Evolutionary conservation across 1,140 invertebrate species (phyloP).

Genomic region (Linepithema humile): DNA sequence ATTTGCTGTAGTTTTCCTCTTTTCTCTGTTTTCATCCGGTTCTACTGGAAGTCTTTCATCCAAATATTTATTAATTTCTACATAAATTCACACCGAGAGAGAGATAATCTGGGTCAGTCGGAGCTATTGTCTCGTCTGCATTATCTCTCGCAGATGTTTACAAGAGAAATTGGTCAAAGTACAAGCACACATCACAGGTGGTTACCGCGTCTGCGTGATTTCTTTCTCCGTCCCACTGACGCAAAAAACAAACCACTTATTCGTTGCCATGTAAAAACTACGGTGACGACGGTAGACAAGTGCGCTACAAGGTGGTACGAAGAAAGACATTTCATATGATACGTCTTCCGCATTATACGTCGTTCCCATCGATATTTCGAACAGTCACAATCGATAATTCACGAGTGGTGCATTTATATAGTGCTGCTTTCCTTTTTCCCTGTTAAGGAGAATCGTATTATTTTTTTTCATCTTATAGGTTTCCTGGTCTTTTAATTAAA

Average conservation of each 20-base stretch:
- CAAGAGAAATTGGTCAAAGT: conserved; percentile 44
- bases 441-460: background rate
- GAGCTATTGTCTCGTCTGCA: background rate
- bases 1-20: background rate
- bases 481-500: background rate
- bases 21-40: background rate
- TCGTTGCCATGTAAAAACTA: background rate
- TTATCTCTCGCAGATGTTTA: conserved; percentile 33
- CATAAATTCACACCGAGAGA: too few relatives aligned
- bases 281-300: too few relatives aligned
- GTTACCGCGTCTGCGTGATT: conserved; percentile 10
- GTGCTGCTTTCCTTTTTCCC: background rate
- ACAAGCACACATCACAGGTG: conserved; percentile 25
- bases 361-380: background rate
- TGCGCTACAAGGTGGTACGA: background rate
- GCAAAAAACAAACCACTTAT: background rate
- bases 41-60: background rate
- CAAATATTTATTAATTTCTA: background rate
- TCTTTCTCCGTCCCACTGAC: background rate
- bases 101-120: background rate
- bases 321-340: too few relatives aligned
- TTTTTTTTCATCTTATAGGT: background rate
- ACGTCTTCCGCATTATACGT: background rate
- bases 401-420: background rate
- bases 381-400: background rate